Conservation (phyloP, 35 echinoderm and acorn worm genomes). For the Holothuria glaberrima region DNA sequence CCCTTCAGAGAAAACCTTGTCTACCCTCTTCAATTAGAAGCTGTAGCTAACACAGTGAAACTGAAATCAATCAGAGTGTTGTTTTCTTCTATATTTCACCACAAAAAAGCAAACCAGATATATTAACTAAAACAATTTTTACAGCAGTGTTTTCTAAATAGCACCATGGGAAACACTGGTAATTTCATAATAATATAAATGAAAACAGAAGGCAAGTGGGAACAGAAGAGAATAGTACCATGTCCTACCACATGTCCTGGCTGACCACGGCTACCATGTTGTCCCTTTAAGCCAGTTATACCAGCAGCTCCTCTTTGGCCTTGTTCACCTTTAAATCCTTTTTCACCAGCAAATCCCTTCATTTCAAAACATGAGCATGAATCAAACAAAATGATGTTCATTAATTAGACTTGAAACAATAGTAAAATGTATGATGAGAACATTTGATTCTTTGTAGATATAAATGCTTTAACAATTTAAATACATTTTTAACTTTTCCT, state of each 20-base stretch:
- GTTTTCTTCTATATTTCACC: too few relatives aligned
- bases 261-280: constrained; percentile 24
- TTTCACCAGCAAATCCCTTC: constrained; percentile 27
- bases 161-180: too few relatives aligned
- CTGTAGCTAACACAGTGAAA: too few relatives aligned
- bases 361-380: background rate
- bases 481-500: too few relatives aligned
- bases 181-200: background rate
- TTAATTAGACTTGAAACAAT: background rate
- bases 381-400: background rate
- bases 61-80: too few relatives aligned
- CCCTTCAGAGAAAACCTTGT: too few relatives aligned
- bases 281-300: constrained; percentile 27
- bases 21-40: too few relatives aligned
- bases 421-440: background rate
- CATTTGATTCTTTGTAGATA: background rate
- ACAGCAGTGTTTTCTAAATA: too few relatives aligned
- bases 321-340: constrained; percentile 32
- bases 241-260: constrained; percentile 66
- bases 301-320: background rate
- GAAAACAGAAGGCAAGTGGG: constrained; percentile 25
- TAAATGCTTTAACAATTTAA: too few relatives aligned
- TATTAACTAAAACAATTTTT: too few relatives aligned
- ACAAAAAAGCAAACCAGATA: too few relatives aligned
- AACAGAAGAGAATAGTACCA: constrained; percentile 60